Base-by-base conservation (phyloP, 2,888 invertebrate genomes). In the Bombylius major region DNA sequence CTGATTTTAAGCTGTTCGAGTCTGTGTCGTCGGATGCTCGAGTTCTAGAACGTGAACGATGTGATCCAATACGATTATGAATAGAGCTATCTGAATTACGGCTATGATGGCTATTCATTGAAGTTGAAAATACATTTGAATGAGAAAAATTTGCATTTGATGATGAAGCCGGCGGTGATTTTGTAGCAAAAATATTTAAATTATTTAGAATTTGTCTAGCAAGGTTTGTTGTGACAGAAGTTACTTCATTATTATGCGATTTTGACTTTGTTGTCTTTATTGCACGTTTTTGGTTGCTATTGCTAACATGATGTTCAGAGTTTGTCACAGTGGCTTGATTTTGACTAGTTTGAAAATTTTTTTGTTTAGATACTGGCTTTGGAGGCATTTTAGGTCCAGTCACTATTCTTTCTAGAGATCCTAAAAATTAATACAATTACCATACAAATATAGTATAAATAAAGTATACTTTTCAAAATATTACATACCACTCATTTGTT, bases 191-290 rank as follows among this genome's bases (percentile, higher is more conserved):
- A 70, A 90, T 89, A 68, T 89, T 89, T 45, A 88, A 75, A 69
- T 87, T 89, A 69, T 85, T 87, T 59, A 89, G 75, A 66, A 90
- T 87, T 65, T 88, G 86, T 42, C 88, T 76, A 4, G 86, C 87
- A 49, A 89, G 80, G 68, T 84, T 84, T 13, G 81, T 78, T 4
- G 65, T 82, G 70, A 39, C 77, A 75, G 51, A 73, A 64, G 68
- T 72, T 68, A 67, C 70, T 61, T 75, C 73, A 45, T 34, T 46
- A 11, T 55, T 56, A 13, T 57, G 50, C 13, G 23, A 58, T 58
- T 63, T 75, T 73, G 7, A 75, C 75, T 63, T 62, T 49, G 56
- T 33, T 3, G 73, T 70, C 33, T 72, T 67, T 49, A 46, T 42
- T 55, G 45, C 51, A 48, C 58, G 48, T 51, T 61, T 58, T 47